phyloP scores from a whole-genome alignment of 2,113 vertebrate species.

The Terrapene triunguis region DNA sequence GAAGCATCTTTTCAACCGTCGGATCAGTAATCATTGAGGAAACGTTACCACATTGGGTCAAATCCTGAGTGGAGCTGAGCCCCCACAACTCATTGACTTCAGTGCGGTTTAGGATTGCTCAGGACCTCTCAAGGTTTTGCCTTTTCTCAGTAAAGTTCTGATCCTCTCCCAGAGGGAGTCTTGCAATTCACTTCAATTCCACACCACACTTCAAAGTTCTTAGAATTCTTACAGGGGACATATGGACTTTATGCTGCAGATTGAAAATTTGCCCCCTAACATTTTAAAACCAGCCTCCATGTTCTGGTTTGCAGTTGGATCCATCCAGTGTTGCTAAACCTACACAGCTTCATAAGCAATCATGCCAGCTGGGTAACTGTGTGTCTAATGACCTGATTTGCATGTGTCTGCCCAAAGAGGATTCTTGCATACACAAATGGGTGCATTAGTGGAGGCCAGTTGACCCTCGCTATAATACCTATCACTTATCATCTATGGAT shows the following conservation, averaged over 20 bases:
- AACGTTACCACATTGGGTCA: neutral
- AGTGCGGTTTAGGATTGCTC: neutral
- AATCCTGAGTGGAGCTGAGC: neutral
- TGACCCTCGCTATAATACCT: neutral
- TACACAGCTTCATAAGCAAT: neutral
- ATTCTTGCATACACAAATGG: neutral
- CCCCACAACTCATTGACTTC: neutral
- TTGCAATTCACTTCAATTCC: neutral
- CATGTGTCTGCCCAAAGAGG: neutral
- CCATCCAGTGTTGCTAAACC: neutral
- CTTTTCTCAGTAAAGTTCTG: neutral
- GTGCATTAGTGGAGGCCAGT: neutral
- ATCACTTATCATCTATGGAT: neutral
- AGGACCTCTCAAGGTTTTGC: neutral
- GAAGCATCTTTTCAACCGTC: slow-evolving; percentile 2
- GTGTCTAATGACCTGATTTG: neutral
- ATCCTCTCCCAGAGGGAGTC: accelerated
- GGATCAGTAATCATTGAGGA: neutral
- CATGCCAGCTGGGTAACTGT: neutral
- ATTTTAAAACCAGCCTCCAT: neutral
- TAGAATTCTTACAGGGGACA: neutral
- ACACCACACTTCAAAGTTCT: neutral
- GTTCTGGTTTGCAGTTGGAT: no score
- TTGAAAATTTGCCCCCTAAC: no score
- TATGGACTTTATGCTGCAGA: neutral